Evolutionary conservation across 2,113 vertebrate genomes (phyloP), one percentile per base, ranked within the genome.

Genomic region (Australoheros scitulus): DNA sequence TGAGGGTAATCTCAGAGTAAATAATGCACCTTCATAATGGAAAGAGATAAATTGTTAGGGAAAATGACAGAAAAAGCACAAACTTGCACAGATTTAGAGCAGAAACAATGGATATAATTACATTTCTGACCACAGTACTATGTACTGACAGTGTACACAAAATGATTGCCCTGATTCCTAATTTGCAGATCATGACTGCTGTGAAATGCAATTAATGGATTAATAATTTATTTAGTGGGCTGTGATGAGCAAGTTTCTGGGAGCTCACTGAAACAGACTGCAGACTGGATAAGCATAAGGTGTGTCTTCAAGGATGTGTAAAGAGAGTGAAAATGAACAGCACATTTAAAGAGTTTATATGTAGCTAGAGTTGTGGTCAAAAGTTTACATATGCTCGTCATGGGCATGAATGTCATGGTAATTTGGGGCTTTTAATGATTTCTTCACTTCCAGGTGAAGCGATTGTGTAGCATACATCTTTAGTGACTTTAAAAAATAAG

Each of bases 171-270:
- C 82, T 83, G 64, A 82, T 87, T 92, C 64, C 63, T 87, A 85
- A 93, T 92, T 89, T 77, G 80, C 52, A 81, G 87, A 86, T 92
- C 81, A 86, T 58, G 79, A 93, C 84, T 92, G 82, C 88, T 83
- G 85, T 85, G 87, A 91, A 92, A 89, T 85, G 78, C 84, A 93
- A 92, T 90, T 87, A 93, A 92, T 91, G 76, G 76, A 76, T 87
- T 86, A 64, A 84, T 90, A 87, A 90, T 91, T 93, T 86, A 91
- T 92, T 88, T 90, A 92, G 82, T 89, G 81, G 68, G 87, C 79
- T 43, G 60, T 84, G 79, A 91, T 90, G 58, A 90, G 84, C 18
- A 36, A 80, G 82, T 75, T 88, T 50, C 68, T 76, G 50, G 9
- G 59, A 77, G 68, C 78, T 76, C 52, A 55, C 65, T 4, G 70